Evolutionary conservation across 2,113 vertebrate species (phyloP), one percentile per base, ranked within the genome.

Genomic region (Tenebrosternarchus preto): DNA sequence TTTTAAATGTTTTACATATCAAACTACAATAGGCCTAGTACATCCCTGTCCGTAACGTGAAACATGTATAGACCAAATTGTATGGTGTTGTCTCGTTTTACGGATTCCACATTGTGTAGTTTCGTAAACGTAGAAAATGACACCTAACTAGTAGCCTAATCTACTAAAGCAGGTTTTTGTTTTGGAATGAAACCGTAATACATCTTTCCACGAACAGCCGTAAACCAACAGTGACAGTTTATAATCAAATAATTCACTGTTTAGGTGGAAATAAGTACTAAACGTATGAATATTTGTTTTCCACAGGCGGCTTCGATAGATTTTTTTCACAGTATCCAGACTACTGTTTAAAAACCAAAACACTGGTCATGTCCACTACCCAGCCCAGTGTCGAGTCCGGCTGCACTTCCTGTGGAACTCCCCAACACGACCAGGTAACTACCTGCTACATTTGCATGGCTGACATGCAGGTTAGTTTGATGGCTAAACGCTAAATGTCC

Each of bases 401-500:
- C 36, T 98, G 95, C 89, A 95, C 94, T 61, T 98, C 96, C n/a
- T 98, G 97, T 83, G 95, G 95, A 25, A 98, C 96, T 6, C 97
- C 96, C 0, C 94, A 97, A 36, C 95, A 97, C 4, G 96, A 99
- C 80, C 97, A 98, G 97, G 97, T 99, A 87, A 85, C 31, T 1
- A 67, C 11, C 67, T 57, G 22, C 53, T 15, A 1, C 43, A 50
- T 50, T 15, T 50, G 5, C 19, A 17, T 12, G 16, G 59, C 43
- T 63, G 79, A 43, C 31, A 67, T 25, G 61, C 57, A 76, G 72
- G 76, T 46, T 64, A 73, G 50, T 25, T 31, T 80, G 72, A 82
- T 80, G 64, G 67, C 20, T 24, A 68, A 53, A 86, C 73, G 31
- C 25, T 76, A 82, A 82, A 72, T 70, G 77, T 24, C 75, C 53